A percentile compares a stretch with the other conserved stretches of the same genome.
These are phyloP conservation scores for Rhegmatorhina hoffmannsi DNA, from an alignment of 2,113 vertebrate genomes.

Conservation along the genomic window DNA sequence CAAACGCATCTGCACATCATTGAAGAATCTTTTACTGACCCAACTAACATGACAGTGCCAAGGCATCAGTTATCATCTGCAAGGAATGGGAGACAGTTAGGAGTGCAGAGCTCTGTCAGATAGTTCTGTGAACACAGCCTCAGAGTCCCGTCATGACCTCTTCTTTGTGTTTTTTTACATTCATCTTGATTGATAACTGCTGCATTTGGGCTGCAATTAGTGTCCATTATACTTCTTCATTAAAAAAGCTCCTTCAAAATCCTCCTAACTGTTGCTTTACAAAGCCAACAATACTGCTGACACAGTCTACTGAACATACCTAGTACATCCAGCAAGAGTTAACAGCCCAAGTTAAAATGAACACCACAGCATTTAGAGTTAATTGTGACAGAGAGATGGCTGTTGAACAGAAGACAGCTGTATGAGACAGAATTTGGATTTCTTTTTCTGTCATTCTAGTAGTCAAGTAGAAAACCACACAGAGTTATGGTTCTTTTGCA, in stretches of 20 bases:
- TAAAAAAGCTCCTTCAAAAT: neutral
- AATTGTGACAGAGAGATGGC: neutral
- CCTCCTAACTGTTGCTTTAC: neutral
- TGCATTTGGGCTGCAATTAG: neutral
- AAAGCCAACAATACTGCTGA: neutral
- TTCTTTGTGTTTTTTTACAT: neutral
- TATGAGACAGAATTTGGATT: neutral
- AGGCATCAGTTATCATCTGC: neutral
- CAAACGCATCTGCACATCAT: accelerated
- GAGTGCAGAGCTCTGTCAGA: neutral
- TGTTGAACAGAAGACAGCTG: neutral
- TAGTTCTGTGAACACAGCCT: neutral
- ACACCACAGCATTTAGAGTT: neutral
- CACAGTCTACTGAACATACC: neutral
- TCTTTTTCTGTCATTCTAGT: neutral
- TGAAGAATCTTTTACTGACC: neutral
- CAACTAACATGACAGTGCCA: neutral
- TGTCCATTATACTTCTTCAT: neutral
- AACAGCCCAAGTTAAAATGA: neutral
- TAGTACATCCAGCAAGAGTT: neutral
- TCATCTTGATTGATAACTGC: neutral
- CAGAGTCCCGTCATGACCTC: neutral
- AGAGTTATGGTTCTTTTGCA: neutral
- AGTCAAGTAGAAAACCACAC: neutral
- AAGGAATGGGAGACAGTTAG: neutral